Conservation (phyloP, 2,888 invertebrate species). For the Leptura quadrifasciata region DNA sequence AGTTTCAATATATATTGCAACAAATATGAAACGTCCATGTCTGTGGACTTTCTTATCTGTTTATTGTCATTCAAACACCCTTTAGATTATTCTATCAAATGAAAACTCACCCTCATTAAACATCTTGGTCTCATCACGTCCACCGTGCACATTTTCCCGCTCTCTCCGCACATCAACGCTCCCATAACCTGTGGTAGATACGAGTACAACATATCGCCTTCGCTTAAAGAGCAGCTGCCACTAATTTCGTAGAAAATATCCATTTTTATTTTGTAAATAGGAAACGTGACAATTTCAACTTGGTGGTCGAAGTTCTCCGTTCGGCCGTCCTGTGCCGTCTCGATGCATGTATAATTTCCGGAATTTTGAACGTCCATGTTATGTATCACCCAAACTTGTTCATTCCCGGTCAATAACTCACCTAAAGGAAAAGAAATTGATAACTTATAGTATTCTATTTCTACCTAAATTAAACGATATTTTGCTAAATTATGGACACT, state of each 20-base stretch:
- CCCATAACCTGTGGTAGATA: conserved; percentile 68
- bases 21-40: too few species aligned
- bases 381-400: conserved; percentile 65
- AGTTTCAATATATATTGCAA: too few species aligned
- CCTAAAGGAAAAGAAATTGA: conserved; percentile 47
- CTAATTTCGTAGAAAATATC: conserved; percentile 66
- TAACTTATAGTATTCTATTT: too few species aligned
- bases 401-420: conserved; percentile 55
- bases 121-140: conserved; percentile 68
- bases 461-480: too few species aligned
- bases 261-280: conserved; percentile 67
- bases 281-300: conserved; percentile 67
- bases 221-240: conserved; percentile 65
- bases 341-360: conserved; percentile 71
- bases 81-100: too few species aligned
- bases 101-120: conserved; percentile 60
- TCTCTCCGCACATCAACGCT: conserved; percentile 67
- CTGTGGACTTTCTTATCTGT: too few species aligned
- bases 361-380: conserved; percentile 67
- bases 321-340: conserved; percentile 54
- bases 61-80: too few species aligned
- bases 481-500: too few species aligned
- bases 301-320: conserved; percentile 64
- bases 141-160: conserved; percentile 66
- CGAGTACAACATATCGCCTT: conserved; percentile 66